These are phyloP conservation scores for Metacarcinus magister DNA, from an alignment of 2,888 invertebrate species.

Conservation along the genomic window DNA sequence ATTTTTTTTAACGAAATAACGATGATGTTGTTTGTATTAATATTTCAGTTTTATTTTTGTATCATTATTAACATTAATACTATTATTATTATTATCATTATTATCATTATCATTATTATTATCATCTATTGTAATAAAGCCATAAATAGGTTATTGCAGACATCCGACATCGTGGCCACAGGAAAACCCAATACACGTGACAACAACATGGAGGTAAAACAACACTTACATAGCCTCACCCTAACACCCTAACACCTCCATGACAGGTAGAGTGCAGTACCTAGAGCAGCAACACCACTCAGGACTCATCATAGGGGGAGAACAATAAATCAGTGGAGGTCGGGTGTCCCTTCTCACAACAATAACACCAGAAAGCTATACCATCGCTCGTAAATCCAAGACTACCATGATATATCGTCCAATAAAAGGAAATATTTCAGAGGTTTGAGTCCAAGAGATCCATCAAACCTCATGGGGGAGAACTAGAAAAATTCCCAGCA, in stretches of 20 bases:
- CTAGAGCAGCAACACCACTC: background rate
- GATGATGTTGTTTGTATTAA: too few relatives aligned
- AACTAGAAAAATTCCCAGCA: background rate
- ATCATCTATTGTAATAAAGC: too few relatives aligned
- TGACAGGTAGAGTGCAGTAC: too few relatives aligned
- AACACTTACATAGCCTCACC: background rate
- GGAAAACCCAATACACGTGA: too few relatives aligned
- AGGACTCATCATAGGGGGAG: background rate
- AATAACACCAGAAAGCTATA: conserved; percentile 45
- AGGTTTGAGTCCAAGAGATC: conserved; percentile 47
- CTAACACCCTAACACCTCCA: background rate
- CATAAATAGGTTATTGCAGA: too few relatives aligned
- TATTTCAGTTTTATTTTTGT: too few relatives aligned
- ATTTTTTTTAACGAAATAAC: too few relatives aligned
- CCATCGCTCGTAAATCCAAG: conserved; percentile 61
- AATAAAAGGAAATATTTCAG: conserved; percentile 75
- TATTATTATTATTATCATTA: too few relatives aligned
- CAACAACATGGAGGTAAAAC: too few relatives aligned
- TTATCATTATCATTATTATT: too few relatives aligned
- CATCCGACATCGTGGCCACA: too few relatives aligned
- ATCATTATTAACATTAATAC: too few relatives aligned
- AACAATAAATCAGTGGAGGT: background rate
- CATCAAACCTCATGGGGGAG: conserved; percentile 49
- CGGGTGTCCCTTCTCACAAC: conserved; percentile 15
- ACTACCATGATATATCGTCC: conserved; percentile 69